Evolutionary conservation across 2,113 vertebrate genomes (phyloP).

Genomic region (Alouatta palliata): DNA sequence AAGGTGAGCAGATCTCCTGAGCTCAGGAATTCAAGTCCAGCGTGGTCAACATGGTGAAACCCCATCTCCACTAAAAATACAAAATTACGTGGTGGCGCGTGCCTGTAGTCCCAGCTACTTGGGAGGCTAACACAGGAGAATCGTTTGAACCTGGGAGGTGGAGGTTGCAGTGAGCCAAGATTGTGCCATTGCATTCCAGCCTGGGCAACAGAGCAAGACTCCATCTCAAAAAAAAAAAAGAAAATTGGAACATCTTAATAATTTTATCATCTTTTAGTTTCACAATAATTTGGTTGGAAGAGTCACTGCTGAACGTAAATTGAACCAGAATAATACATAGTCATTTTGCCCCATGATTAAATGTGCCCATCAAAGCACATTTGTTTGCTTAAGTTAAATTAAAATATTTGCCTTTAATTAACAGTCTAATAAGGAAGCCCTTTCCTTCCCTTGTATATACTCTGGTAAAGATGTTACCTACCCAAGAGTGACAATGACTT

Average conservation of each 20-base stretch:
- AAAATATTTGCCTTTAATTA: conserved; percentile 26
- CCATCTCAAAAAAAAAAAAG: too few relatives aligned
- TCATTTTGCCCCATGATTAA: conserved; percentile 6
- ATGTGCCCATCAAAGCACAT: not conserved
- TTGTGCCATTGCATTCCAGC: too few relatives aligned
- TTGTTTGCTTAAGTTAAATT: conserved; percentile 44
- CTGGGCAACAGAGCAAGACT: too few relatives aligned
- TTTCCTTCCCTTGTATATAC: not conserved
- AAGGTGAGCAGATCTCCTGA: too few relatives aligned
- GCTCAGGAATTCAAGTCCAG: too few relatives aligned
- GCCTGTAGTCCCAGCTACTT: too few relatives aligned
- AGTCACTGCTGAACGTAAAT: conserved; percentile 16
- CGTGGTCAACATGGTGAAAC: too few relatives aligned
- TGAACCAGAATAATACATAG: not conserved
- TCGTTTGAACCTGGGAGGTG: too few relatives aligned
- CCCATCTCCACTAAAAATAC: too few relatives aligned
- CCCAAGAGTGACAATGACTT: not conserved
- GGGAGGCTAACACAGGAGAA: too few relatives aligned
- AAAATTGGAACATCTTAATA: not conserved
- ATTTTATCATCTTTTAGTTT: conserved; percentile 18
- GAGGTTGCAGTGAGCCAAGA: too few relatives aligned
- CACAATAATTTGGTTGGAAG: conserved; percentile 9
- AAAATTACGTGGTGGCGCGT: too few relatives aligned
- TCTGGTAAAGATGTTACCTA: not conserved
- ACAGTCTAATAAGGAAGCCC: not conserved